Percentiles rank a stretch among this genome's conserved stretches.
These are phyloP conservation scores for Sardina pilchardus DNA, from an alignment of 2,113 vertebrate species.

Conservation along the genomic window DNA sequence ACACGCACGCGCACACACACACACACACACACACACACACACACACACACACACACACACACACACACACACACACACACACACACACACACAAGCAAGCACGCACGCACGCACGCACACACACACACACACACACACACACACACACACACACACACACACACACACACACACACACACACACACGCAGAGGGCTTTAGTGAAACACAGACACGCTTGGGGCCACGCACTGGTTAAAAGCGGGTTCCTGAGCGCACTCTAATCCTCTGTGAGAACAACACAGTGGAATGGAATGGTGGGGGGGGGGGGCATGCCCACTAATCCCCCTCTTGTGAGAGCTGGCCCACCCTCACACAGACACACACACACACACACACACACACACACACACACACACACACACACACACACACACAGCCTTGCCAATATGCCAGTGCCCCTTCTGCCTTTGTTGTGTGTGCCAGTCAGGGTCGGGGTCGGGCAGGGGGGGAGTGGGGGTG, in stretches of 20 bases:
- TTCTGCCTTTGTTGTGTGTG: constrained; percentile 49
- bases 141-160: background rate
- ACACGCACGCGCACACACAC: too few relatives aligned
- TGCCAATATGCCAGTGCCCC: constrained; percentile 22
- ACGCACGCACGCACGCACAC: too few relatives aligned
- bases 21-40: too few relatives aligned
- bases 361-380: constrained; percentile 26
- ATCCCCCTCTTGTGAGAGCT: too few relatives aligned
- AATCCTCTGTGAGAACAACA: constrained; percentile 5
- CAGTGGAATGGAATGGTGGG: background rate
- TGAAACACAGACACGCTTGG: background rate
- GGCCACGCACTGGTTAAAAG: background rate
- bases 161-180: background rate
- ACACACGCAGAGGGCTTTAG: background rate
- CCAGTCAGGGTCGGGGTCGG: constrained; percentile 23
- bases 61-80: background rate
- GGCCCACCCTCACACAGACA: background rate
- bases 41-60: background rate
- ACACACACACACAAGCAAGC: background rate
- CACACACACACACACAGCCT: background rate
- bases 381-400: background rate
- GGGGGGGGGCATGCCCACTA: background rate
- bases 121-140: background rate
- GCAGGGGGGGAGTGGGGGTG: background rate
- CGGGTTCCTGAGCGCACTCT: background rate